These are phyloP conservation scores for Lycopodina hypogea DNA, from an alignment of 37 sponge, comb jelly and placozoan species.

Conservation along the genomic window DNA sequence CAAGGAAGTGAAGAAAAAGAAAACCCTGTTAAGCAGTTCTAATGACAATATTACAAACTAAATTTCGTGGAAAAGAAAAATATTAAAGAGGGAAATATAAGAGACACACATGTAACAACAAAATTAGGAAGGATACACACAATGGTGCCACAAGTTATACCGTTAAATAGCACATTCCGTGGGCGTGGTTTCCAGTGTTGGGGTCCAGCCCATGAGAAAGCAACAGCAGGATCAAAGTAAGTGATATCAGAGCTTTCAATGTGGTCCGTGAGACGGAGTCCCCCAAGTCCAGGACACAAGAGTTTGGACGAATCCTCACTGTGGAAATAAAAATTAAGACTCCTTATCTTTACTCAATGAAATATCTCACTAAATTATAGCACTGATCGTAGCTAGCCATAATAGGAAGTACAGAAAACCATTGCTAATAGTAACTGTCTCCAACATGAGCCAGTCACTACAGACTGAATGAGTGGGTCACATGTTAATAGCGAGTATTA, in stretches of 20 bases:
- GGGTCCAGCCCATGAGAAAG: constrained; percentile 90
- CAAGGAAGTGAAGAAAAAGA: too few relatives aligned
- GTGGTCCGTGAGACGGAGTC: constrained; percentile 46
- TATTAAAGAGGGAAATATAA: not conserved
- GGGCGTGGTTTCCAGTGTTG: constrained; percentile 81
- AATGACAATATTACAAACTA: too few relatives aligned
- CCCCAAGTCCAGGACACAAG: not conserved
- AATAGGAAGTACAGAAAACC: too few relatives aligned
- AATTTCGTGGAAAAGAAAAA: not conserved
- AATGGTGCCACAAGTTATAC: not conserved
- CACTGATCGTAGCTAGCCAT: too few relatives aligned
- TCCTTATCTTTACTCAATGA: too few relatives aligned
- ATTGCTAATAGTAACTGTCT: too few relatives aligned
- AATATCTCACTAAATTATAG: too few relatives aligned
- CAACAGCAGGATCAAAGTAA: constrained; percentile 68
- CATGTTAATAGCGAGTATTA: too few relatives aligned
- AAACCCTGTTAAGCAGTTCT: too few relatives aligned
- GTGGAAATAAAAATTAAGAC: too few relatives aligned
- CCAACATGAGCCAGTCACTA: too few relatives aligned
- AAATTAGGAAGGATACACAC: not conserved
- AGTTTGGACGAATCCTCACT: constrained; percentile 1
- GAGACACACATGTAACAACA: not conserved
- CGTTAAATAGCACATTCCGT: not conserved
- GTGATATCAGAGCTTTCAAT: constrained; percentile 77
- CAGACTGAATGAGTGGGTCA: too few relatives aligned